A percentile compares a stretch with the other conserved stretches of the same genome.
Conservation (phyloP, 2,113 vertebrate species). For the Tretioscincus oriximinensis region DNA sequence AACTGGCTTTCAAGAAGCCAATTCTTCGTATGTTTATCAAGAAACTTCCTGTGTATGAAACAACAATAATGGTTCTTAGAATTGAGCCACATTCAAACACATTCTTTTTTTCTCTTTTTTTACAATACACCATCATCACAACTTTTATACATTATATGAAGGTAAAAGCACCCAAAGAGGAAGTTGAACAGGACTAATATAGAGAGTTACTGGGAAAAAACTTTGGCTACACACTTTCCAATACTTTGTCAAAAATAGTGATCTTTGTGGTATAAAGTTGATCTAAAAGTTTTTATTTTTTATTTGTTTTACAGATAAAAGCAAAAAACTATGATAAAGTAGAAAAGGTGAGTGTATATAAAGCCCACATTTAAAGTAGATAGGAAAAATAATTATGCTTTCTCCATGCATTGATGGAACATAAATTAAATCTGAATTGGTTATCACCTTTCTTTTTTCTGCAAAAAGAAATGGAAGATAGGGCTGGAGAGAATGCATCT, state of each 20-base stretch:
- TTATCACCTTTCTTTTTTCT: neutral
- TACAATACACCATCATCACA: neutral
- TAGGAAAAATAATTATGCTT: neutral
- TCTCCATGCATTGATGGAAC: neutral
- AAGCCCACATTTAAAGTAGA: constrained; percentile 28
- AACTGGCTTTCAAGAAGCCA: neutral
- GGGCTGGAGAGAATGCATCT: neutral
- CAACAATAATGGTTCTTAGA: neutral
- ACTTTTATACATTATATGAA: neutral
- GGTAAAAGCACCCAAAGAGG: neutral
- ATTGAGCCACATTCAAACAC: neutral
- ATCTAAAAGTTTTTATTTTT: constrained; percentile 63
- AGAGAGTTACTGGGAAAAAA: neutral
- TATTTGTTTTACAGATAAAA: constrained; percentile 90
- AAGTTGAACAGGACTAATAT: neutral
- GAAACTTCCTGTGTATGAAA: neutral
- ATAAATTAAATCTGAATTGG: neutral
- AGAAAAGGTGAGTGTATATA: constrained; percentile 91
- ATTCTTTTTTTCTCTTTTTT: no score
- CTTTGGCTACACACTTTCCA: neutral
- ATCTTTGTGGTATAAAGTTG: neutral
- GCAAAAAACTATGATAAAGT: constrained; percentile 99
- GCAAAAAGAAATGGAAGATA: neutral
- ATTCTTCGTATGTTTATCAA: neutral
- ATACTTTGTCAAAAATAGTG: constrained; percentile 21